phyloP scores from a whole-genome alignment of 2,888 invertebrate genomes.

The Dicranocentrus wangi region DNA sequence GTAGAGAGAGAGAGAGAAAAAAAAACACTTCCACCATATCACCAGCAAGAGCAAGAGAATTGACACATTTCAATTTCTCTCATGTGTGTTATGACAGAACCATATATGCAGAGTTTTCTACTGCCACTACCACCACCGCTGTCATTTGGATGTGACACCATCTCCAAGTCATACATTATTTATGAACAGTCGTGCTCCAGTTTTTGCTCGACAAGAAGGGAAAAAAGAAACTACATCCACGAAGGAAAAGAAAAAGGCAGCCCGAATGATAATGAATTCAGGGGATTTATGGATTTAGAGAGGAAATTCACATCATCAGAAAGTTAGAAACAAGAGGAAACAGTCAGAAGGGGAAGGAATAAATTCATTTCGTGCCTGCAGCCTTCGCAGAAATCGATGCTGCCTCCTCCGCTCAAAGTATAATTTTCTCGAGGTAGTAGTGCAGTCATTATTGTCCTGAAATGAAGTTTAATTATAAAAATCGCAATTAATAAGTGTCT shows the following conservation, averaged over 20 bases:
- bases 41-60: too few species aligned
- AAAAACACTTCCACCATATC: too few species aligned
- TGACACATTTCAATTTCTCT: too few species aligned
- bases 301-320: conserved; percentile 32
- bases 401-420: too few species aligned
- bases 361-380: conserved; percentile 11
- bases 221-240: background rate
- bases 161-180: conserved; percentile 35
- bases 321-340: conserved; percentile 7
- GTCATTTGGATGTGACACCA: background rate
- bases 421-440: background rate
- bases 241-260: background rate
- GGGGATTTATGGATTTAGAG: conserved; percentile 31
- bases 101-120: too few species aligned
- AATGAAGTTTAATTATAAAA: conserved; percentile 27
- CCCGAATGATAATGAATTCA: background rate
- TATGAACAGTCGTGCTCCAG: conserved; percentile 44
- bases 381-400: background rate
- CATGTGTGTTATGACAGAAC: too few species aligned
- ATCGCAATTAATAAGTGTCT: conserved; percentile 12
- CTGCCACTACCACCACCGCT: too few species aligned
- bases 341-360: conserved; percentile 16
- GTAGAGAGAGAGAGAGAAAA: too few species aligned
- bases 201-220: conserved; percentile 22
- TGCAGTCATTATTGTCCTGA: conserved; percentile 11